Evolutionary conservation across 2,888 invertebrate genomes (phyloP).

Genomic region (Tipula lateralis): DNA sequence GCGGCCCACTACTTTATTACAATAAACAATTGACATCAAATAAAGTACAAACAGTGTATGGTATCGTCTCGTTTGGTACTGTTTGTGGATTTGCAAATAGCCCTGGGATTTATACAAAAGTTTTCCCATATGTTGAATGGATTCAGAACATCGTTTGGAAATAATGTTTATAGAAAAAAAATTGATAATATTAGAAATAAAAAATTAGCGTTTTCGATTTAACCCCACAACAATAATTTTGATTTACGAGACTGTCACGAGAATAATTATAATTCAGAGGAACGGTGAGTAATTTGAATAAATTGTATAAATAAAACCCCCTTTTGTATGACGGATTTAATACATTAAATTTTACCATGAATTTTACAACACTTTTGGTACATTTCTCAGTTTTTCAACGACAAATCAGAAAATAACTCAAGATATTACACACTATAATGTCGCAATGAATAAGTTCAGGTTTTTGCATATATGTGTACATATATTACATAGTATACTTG

Average conservation of each 20-base stretch:
- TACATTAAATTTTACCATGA: background rate
- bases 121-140: background rate
- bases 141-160: constrained; percentile 5
- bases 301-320: background rate
- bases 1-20: background rate
- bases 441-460: background rate
- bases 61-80: background rate
- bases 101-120: constrained; percentile 12
- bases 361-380: background rate
- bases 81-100: background rate
- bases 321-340: background rate
- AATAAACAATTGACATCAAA: constrained; percentile 29
- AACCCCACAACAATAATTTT: background rate
- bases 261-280: background rate
- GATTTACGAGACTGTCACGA: background rate
- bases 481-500: background rate
- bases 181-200: background rate
- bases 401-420: background rate
- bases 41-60: constrained; percentile 47
- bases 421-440: background rate
- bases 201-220: background rate
- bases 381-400: background rate
- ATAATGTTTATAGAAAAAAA: background rate
- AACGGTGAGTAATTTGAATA: background rate
- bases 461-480: too few species aligned